Conservation (phyloP, 92 coral and sea anemone genomes). For the Galaxea fascicularis region DNA sequence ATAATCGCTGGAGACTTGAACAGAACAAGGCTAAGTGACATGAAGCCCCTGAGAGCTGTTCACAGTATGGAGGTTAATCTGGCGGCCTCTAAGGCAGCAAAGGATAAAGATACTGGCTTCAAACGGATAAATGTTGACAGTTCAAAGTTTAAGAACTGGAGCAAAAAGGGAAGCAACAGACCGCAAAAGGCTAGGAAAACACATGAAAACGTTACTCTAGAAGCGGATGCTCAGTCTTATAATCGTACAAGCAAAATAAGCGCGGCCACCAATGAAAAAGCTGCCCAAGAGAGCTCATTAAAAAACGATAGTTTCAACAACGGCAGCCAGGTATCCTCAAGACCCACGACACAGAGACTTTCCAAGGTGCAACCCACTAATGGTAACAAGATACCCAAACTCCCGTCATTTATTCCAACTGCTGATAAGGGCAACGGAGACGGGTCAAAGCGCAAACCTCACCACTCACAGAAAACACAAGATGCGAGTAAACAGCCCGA, state of each 20-base stretch:
- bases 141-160: conserved; percentile 33
- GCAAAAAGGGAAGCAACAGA: not conserved
- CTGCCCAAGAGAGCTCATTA: not conserved
- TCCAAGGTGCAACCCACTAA: not conserved
- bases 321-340: conserved; percentile 2
- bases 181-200: conserved; percentile 22
- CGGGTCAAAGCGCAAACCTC: not conserved
- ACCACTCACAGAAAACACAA: not conserved
- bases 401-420: conserved; percentile 33
- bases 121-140: conserved; percentile 30
- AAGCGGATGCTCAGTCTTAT: conserved; percentile 5
- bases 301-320: not conserved
- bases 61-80: conserved; percentile 40
- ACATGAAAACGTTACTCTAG: conserved; percentile 12
- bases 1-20: conserved; percentile 40
- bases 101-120: conserved; percentile 8
- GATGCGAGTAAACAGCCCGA: not conserved
- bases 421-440: conserved; percentile 16
- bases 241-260: not conserved
- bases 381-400: conserved; percentile 1
- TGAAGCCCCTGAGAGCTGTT: conserved; percentile 36
- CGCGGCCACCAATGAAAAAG: not conserved
- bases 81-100: conserved; percentile 17
- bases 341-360: not conserved
- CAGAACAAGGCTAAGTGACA: conserved; percentile 38